Evolutionary conservation across 1,140 invertebrate species (phyloP).

Genomic region (Centruroides vittatus): DNA sequence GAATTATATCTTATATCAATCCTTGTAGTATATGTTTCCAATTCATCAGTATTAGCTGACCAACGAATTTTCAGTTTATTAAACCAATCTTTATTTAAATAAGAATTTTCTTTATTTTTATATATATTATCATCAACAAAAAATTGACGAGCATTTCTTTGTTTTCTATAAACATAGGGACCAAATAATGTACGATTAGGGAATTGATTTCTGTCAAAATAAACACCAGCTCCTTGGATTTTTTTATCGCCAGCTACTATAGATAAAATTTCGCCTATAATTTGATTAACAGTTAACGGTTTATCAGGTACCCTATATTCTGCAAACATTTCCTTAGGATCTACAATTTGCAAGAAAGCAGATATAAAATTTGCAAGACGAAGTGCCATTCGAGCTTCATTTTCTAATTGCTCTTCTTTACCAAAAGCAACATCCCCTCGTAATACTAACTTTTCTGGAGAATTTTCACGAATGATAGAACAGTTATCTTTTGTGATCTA

Average conservation of each 20-base stretch:
- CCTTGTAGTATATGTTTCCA: slow-evolving; percentile 86
- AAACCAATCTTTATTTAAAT: slow-evolving; percentile 73
- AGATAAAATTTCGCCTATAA: slow-evolving; percentile 83
- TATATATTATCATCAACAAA: slow-evolving; percentile 75
- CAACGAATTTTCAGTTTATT: slow-evolving; percentile 77
- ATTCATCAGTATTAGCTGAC: slow-evolving; percentile 79
- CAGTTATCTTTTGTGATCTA: slow-evolving; percentile 14
- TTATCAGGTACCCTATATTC: slow-evolving; percentile 71
- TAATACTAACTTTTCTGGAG: slow-evolving; percentile 53
- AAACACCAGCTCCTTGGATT: slow-evolving; percentile 80
- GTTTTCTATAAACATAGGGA: slow-evolving; percentile 80
- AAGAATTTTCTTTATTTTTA: slow-evolving; percentile 17
- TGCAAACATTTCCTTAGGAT: slow-evolving; percentile 84
- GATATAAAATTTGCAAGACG: slow-evolving; percentile 63
- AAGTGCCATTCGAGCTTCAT: slow-evolving; percentile 88
- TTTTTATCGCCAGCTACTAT: slow-evolving; percentile 75
- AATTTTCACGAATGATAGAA: slow-evolving; percentile 18
- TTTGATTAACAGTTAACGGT: slow-evolving; percentile 80
- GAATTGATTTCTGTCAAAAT: slow-evolving; percentile 93
- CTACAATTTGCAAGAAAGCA: slow-evolving; percentile 52
- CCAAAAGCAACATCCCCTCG: slow-evolving; percentile 73
- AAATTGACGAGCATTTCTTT: slow-evolving; percentile 64
- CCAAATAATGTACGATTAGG: slow-evolving; percentile 73
- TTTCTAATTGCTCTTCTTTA: slow-evolving; percentile 74
- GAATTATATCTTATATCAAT: slow-evolving; percentile 82